Evolutionary conservation across 1,140 invertebrate genomes (phyloP), one percentile per base, ranked within the genome.

Genomic region (Drosophila mojavensis): DNA sequence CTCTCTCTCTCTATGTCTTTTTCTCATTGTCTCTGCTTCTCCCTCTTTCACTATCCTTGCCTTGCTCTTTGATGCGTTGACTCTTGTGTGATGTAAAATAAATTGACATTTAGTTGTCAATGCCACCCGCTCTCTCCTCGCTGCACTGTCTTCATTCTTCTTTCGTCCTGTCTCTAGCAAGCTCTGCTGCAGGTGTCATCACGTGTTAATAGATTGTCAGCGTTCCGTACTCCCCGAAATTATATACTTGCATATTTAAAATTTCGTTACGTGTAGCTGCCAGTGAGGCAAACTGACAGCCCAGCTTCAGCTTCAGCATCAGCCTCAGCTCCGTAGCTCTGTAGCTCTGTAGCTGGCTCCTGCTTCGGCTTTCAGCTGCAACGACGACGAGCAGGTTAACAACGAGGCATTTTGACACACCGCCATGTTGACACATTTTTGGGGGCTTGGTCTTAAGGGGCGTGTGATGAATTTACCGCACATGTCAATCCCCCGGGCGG

Each of bases 191-290:
- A 84, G 79, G 78, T 88, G 84, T 81, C 84, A 78, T 73, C 78
- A 78, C 80, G 70, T 80, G 84, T 88, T 89, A 89, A 88, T 89
- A 84, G 84, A 78, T 89, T 78, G 66, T 66, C 72, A 78, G 77
- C 79, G 73, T 55, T 84, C 62, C 47, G 64, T 53, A 68, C 71
- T 59, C 69, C 63, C 66, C 60, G 50, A 64, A 11, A 39, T 78
- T 78, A 70, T 79, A 68, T 86, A 78, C 79, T 86, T 88, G 84
- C 84, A 89, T 89, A 88, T 88, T 89, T 80, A 89, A 89, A 84
- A 80, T 81, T 70, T 54, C 53, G 33, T 26, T 24, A n/a, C 28
- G 24, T 71, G 30, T 55, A 59, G 66, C 60, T 62, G 48, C 33
- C 33, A 64, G 26, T 9, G 7, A 4, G 20, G 11, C 24, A 26